A percentile compares a stretch with the other conserved stretches of the same genome.
Evolutionary conservation across 2,888 invertebrate species (phyloP).

Genomic region (Hirtodrosophila histrioides): DNA sequence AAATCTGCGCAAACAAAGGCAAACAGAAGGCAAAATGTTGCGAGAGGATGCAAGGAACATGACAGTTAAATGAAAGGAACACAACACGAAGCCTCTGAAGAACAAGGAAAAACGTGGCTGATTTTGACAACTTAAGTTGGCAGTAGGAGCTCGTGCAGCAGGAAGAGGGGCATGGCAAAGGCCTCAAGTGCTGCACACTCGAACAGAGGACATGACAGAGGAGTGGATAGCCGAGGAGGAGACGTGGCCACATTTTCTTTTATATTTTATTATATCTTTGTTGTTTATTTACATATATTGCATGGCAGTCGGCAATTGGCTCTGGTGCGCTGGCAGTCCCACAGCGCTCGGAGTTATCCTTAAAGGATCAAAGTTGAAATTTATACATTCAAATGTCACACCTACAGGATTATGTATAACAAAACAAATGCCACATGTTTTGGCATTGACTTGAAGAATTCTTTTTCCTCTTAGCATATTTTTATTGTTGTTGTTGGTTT

Average conservation of each 20-base stretch:
- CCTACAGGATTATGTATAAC: conserved; percentile 72
- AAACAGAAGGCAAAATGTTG: conserved; percentile 18
- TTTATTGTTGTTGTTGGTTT: conserved; percentile 22
- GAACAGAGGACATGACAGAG: conserved; percentile 11
- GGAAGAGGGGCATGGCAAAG: conserved; percentile 19
- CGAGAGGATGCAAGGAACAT: conserved; percentile 57
- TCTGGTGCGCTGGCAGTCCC: conserved; percentile 39
- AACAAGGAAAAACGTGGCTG: conserved; percentile 56
- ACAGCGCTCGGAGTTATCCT: conserved; percentile 61
- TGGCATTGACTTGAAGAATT: conserved; percentile 66
- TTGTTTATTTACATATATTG: conserved; percentile 50
- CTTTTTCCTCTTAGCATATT: conserved; percentile 26
- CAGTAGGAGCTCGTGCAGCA: conserved; percentile 18
- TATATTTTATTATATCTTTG: conserved; percentile 26
- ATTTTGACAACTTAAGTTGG: conserved; percentile 77
- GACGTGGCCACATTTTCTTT: conserved; percentile 48
- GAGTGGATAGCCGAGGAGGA: conserved; percentile 15
- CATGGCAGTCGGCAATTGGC: conserved; percentile 59
- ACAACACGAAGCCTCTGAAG: conserved; percentile 35
- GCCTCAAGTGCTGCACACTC: conserved; percentile 49
- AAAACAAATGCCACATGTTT: conserved; percentile 58
- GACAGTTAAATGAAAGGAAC: conserved; percentile 67
- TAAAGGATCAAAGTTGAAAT: conserved; percentile 80
- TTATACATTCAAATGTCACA: conserved; percentile 76
- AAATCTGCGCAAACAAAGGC: conserved; percentile 35